phyloP scores from a whole-genome alignment of 2,888 invertebrate genomes.

The Acleris holmiana region DNA sequence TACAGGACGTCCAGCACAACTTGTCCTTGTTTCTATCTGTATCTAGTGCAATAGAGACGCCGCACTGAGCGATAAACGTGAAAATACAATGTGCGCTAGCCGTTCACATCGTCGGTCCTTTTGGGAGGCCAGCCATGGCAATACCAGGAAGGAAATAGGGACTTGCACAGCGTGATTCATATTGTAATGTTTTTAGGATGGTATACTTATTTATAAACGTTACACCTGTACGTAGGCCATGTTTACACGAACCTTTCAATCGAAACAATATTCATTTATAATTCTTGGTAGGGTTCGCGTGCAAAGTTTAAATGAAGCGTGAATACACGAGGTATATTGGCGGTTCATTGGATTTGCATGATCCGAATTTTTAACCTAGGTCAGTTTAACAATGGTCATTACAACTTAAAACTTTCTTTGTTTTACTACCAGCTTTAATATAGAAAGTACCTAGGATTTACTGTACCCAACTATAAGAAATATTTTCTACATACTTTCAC shows the following conservation, averaged over 20 bases:
- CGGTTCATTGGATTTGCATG: background rate
- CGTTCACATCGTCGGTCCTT: background rate
- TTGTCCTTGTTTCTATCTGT: no score
- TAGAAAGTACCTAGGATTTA: no score
- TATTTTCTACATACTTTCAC: no score
- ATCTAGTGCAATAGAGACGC: no score
- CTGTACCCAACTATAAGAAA: no score
- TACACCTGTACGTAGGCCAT: slow-evolving; percentile 6
- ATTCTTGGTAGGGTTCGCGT: slow-evolving; percentile 5
- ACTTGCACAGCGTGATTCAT: background rate
- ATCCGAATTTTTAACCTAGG: no score
- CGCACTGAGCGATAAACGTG: no score
- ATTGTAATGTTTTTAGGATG: background rate
- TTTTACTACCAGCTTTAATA: no score
- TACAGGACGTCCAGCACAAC: no score
- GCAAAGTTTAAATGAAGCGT: slow-evolving; percentile 8
- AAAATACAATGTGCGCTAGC: no score
- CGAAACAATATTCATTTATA: slow-evolving; percentile 5
- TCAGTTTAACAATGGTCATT: no score
- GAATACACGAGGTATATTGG: background rate
- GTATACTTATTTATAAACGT: background rate
- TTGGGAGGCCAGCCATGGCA: background rate
- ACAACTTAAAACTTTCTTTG: no score
- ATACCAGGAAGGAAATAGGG: background rate
- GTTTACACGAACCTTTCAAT: slow-evolving; percentile 8